A percentile compares a stretch with the other conserved stretches of the same genome.
Evolutionary conservation across 2,113 vertebrate genomes (phyloP).

Genomic region (Perca schrenkii): DNA sequence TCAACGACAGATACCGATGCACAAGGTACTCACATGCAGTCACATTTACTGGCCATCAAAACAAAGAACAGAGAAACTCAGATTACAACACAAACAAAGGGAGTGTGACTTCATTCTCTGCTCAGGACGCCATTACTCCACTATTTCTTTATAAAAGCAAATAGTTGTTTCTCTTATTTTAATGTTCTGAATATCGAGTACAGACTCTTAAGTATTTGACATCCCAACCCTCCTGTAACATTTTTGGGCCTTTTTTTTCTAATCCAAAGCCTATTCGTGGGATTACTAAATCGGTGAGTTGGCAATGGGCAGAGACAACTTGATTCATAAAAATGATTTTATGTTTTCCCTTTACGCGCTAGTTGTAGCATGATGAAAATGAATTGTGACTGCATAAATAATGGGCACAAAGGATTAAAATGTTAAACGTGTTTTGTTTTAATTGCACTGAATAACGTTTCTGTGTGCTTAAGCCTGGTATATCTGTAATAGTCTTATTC

Average conservation of each 20-base stretch:
- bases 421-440: background rate
- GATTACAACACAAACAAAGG: too few relatives aligned
- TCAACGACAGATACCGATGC: too few relatives aligned
- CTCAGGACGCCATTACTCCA: too few relatives aligned
- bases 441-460: background rate
- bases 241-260: constrained; percentile 69
- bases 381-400: background rate
- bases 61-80: too few relatives aligned
- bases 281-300: constrained; percentile 87
- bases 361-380: background rate
- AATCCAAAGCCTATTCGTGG: constrained; percentile 82
- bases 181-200: too few relatives aligned
- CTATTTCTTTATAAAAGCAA: too few relatives aligned
- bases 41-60: too few relatives aligned
- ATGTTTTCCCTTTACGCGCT: constrained; percentile 1
- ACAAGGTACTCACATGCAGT: too few relatives aligned
- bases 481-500: background rate
- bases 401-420: background rate
- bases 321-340: constrained; percentile 5
- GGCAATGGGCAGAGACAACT: constrained; percentile 10
- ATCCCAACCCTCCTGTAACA: constrained; percentile 53
- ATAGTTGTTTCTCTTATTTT: too few relatives aligned
- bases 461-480: background rate
- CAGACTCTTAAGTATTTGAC: constrained; percentile 16
- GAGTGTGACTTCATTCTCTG: too few relatives aligned